Percentiles rank a stretch among this genome's conserved stretches.
phyloP scores from a whole-genome alignment of 2,888 invertebrate genomes.

The Agriotes lineatus region DNA sequence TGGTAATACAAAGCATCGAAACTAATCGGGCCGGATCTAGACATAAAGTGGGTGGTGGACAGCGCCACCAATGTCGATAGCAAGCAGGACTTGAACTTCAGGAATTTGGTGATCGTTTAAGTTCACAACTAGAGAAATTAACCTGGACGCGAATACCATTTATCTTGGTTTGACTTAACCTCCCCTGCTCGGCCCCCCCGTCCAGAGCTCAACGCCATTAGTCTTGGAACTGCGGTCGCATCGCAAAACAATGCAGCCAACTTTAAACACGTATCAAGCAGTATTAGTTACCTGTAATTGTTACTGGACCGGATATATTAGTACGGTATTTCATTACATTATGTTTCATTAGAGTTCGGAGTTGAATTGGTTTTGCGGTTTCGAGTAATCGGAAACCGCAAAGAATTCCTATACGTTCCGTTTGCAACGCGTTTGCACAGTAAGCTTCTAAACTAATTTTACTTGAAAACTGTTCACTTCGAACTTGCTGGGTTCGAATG shows the following conservation, averaged over 20 bases:
- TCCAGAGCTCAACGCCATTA: constrained; percentile 57
- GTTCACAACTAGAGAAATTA: constrained; percentile 65
- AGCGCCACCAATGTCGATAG: constrained; percentile 48
- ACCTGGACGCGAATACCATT: constrained; percentile 66
- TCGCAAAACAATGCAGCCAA: constrained; percentile 66
- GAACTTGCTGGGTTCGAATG: too few species aligned
- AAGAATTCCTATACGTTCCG: constrained; percentile 28
- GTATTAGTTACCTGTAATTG: constrained; percentile 66
- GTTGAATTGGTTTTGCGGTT: constrained; percentile 56
- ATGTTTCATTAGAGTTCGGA: constrained; percentile 61
- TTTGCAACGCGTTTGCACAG: constrained; percentile 15
- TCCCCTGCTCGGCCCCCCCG: constrained; percentile 48
- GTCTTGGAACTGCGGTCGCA: constrained; percentile 65
- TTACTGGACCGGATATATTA: constrained; percentile 60
- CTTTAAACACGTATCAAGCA: constrained; percentile 64
- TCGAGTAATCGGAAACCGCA: constrained; percentile 32
- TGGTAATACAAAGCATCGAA: constrained; percentile 28
- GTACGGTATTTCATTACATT: constrained; percentile 62
- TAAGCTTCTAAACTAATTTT: constrained; percentile 22
- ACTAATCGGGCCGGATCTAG: constrained; percentile 50
- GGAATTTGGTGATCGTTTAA: constrained; percentile 63
- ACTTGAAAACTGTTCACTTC: constrained; percentile 17
- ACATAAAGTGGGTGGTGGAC: constrained; percentile 49
- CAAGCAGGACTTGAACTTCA: constrained; percentile 53
- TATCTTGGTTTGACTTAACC: constrained; percentile 64